phyloP scores from a whole-genome alignment of 2,888 invertebrate genomes.

The Eurytoma californica region DNA sequence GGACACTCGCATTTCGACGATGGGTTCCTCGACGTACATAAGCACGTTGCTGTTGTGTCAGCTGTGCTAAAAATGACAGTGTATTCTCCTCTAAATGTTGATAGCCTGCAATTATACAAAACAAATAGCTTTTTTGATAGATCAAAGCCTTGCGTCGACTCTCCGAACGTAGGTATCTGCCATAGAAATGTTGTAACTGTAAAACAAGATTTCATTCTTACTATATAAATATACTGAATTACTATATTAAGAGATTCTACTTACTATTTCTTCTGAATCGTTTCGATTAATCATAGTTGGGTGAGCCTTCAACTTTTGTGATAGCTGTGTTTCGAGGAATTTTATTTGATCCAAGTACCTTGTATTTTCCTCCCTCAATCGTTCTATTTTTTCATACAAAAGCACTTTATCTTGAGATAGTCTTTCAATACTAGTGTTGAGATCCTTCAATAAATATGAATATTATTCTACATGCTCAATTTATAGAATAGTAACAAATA shows the following conservation, averaged over 20 bases:
- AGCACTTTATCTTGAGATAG: slow-evolving; percentile 62
- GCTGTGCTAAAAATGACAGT: slow-evolving; percentile 71
- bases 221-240: slow-evolving; percentile 19
- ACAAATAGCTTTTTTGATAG: slow-evolving; percentile 93
- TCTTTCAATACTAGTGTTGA: slow-evolving; percentile 62
- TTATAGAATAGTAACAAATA: too few relatives aligned
- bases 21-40: slow-evolving; percentile 58
- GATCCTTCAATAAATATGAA: slow-evolving; percentile 58
- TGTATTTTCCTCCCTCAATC: slow-evolving; percentile 65
- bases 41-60: slow-evolving; percentile 71
- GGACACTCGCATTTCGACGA: slow-evolving; percentile 62
- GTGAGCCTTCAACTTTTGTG: slow-evolving; percentile 50
- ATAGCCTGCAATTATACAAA: slow-evolving; percentile 81
- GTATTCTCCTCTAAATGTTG: slow-evolving; percentile 77
- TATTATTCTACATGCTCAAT: too few relatives aligned
- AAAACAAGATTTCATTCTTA: slow-evolving; percentile 24
- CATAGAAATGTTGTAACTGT: slow-evolving; percentile 79
- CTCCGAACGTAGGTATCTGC: slow-evolving; percentile 86
- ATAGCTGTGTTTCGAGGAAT: slow-evolving; percentile 62
- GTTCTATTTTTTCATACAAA: slow-evolving; percentile 65
- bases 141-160: slow-evolving; percentile 91
- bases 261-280: slow-evolving; percentile 69
- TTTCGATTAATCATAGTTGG: slow-evolving; percentile 55
- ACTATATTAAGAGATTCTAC: not conserved
- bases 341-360: slow-evolving; percentile 60